phyloP scores from a whole-genome alignment of 2,797 vertebrate genomes.

The Neosalanx taihuensis region DNA sequence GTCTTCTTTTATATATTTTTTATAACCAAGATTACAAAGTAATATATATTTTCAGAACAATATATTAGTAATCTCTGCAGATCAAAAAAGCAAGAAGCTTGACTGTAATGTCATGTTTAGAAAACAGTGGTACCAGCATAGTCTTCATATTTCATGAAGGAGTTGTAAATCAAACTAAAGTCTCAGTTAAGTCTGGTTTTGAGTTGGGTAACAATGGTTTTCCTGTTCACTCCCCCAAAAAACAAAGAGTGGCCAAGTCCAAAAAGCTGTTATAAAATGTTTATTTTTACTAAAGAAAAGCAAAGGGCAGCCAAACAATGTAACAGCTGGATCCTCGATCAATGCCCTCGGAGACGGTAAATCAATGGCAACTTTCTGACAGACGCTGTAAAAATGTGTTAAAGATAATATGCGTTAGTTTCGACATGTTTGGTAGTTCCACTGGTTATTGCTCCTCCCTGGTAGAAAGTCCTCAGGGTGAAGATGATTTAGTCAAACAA shows the following conservation, averaged over 20 bases:
- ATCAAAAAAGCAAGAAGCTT: no score
- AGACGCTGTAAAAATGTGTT: background rate
- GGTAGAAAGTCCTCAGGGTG: constrained; percentile 19
- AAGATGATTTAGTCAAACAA: constrained; percentile 14
- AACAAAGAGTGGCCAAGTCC: background rate
- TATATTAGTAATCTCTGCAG: no score
- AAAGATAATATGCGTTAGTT: background rate
- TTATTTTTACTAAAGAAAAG: constrained; percentile 14
- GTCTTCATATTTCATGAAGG: background rate
- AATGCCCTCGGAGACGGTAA: constrained; percentile 3
- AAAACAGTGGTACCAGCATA: background rate
- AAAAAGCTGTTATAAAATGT: constrained; percentile 8
- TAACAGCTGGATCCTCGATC: constrained; percentile 14
- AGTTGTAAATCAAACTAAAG: background rate
- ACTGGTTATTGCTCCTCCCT: constrained; percentile 1
- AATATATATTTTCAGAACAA: no score
- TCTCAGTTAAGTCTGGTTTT: background rate
- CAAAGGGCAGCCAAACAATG: constrained; percentile 18
- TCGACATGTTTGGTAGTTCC: constrained; percentile 19
- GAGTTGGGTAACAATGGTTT: background rate
- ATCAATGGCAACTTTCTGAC: constrained; percentile 22
- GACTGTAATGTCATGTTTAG: no score
- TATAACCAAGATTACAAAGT: no score
- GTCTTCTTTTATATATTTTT: no score
- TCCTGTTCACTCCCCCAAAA: background rate